These are phyloP conservation scores for Corythornis madagascariensis DNA, from an alignment of 2,113 vertebrate genomes.

Conservation along the genomic window DNA sequence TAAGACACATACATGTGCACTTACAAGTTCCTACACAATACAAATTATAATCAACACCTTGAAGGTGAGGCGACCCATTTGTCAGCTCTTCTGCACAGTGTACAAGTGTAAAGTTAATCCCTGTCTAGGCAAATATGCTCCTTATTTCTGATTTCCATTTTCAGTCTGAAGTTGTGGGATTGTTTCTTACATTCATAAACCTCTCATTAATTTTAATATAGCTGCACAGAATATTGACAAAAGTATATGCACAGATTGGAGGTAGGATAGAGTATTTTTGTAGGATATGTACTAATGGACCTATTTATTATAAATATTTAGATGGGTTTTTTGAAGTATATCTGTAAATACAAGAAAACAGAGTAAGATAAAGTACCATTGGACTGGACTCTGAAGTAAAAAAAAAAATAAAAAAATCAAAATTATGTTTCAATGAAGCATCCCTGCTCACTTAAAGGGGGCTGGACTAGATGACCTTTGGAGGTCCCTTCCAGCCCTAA, in stretches of 20 bases:
- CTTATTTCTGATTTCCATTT: not conserved
- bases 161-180: not conserved
- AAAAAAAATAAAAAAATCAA: not conserved
- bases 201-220: not conserved
- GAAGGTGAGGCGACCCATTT: not conserved
- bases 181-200: not conserved
- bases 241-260: not conserved
- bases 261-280: not conserved
- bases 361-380: not conserved
- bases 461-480: too few species aligned
- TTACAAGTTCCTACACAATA: not conserved
- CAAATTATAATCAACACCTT: not conserved
- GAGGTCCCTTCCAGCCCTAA: too few species aligned
- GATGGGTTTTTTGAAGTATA: not conserved
- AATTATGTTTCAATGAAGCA: not conserved
- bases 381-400: not conserved
- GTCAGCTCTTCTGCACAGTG: not conserved
- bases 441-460: not conserved
- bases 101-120: not conserved
- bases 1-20: not conserved
- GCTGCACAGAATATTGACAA: not conserved
- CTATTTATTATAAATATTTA: not conserved
- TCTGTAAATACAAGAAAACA: not conserved
- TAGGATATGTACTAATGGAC: not conserved
- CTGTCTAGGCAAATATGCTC: not conserved